Percentiles rank a stretch among this genome's conserved stretches.
Conservation (phyloP, 30 jellyfish, hydroid and myxozoan species). For the Aurelia aurita complex sp. Pacific region DNA sequence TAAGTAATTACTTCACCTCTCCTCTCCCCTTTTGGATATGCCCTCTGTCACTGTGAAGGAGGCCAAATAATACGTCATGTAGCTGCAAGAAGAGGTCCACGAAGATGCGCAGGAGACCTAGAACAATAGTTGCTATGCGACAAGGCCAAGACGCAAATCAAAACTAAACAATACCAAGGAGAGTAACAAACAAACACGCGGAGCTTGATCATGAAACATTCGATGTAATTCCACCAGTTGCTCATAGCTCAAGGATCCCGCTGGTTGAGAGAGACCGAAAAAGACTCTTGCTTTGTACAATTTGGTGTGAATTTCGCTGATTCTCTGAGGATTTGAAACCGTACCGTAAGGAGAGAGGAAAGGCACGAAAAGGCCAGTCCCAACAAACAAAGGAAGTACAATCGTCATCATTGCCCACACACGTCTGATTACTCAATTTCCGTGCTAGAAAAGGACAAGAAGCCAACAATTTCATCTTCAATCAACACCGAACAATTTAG, state of each 20-base stretch:
- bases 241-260: not conserved
- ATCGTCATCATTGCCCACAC: too few relatives aligned
- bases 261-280: not conserved
- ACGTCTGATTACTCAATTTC: too few relatives aligned
- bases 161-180: conserved; percentile 15
- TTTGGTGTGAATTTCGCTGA: too few relatives aligned
- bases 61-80: not conserved
- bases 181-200: conserved; percentile 44
- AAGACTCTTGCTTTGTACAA: not conserved
- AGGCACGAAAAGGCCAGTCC: too few relatives aligned
- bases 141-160: conserved; percentile 31
- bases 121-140: conserved; percentile 25
- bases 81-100: not conserved
- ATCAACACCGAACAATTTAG: too few relatives aligned
- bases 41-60: conserved; percentile 4
- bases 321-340: not conserved
- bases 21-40: not conserved
- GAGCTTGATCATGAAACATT: not conserved
- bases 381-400: too few relatives aligned
- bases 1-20: too few relatives aligned
- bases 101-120: conserved; percentile 35
- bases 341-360: too few relatives aligned
- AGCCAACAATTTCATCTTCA: too few relatives aligned
- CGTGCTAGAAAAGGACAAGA: too few relatives aligned
- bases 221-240: not conserved